Evolutionary conservation across 2,888 invertebrate species (phyloP).

Genomic region (Stenichneumon culpator): DNA sequence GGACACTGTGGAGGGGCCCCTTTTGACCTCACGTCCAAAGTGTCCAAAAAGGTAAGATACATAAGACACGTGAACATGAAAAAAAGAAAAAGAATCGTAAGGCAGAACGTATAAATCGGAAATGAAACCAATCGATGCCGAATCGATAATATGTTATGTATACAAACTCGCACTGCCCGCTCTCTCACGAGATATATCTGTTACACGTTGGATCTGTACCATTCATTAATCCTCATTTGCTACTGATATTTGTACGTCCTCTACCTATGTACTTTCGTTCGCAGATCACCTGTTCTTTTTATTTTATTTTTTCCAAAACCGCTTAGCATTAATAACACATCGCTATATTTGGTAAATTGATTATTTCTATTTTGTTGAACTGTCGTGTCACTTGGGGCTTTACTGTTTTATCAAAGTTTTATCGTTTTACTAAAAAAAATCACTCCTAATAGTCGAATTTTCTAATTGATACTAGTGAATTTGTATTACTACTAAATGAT

Average conservation of each 20-base stretch:
- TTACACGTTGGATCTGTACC: constrained; percentile 71
- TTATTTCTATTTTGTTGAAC: neutral
- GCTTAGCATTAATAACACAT: constrained; percentile 10
- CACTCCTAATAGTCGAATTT: no score
- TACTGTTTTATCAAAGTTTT: neutral
- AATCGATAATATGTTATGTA: constrained; percentile 47
- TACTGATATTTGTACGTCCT: constrained; percentile 51
- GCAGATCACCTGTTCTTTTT: neutral
- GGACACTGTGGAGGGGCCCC: constrained; percentile 80
- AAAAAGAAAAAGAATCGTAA: constrained; percentile 53
- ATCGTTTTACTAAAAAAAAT: neutral
- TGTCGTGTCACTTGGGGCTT: neutral
- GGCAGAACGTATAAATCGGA: constrained; percentile 61
- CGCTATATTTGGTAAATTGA: neutral
- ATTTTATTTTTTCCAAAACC: neutral
- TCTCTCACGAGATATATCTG: constrained; percentile 80
- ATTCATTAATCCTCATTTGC: constrained; percentile 65
- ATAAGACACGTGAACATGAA: constrained; percentile 64
- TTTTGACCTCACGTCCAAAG: constrained; percentile 78
- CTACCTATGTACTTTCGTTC: constrained; percentile 27
- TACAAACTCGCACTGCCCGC: constrained; percentile 81
- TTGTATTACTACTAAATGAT: neutral
- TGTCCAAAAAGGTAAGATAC: constrained; percentile 83
- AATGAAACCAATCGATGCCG: constrained; percentile 60
- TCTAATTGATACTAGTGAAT: neutral